Base-by-base conservation (phyloP, 2,888 invertebrate genomes). In the Cyaniris semiargus region DNA sequence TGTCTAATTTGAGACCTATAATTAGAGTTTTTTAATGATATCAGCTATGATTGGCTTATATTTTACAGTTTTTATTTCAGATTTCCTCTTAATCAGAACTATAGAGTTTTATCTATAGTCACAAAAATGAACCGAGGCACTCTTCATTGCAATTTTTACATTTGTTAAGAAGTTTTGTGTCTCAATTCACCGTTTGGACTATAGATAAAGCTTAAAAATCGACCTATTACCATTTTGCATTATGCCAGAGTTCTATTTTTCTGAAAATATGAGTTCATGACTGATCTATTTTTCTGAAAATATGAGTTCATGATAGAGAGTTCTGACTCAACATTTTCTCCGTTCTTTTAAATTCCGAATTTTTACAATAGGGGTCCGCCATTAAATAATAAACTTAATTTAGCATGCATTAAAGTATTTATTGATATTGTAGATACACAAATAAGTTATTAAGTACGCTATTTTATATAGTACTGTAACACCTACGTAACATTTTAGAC, bases 401-500 rank as follows among this genome's bases (percentile, higher is more conserved):
- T 44, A 72, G 38, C 72, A 72, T 72, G 72, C 72, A 72, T 44
- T 72, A 72, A 72, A 72, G 44, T 72, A 72, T 72, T 72, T 72
- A 23, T 44, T 38, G 21, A 21, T 38, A 72, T 44, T 23, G 72
- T 38, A 38, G 44, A 44, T 72, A 72, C 72, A 72, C 44, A 44
- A 72, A 72, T 72, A 38, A 72, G 44, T 72, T 38, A 71, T 70
- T 71, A 72, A 72, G 72, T 72, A 72, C 72, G 66, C 21, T 44
- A 72, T 44, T 72, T 15, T 44, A 44, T 31, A 48, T 44, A 72
- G 13, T 44, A 72, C 44, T 38, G 21, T 23, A 38, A 71, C 38
- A 71, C 18, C 71, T 44, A 44, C 48, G 44, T 44, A 72, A 72
- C 72, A 38, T 72, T 8, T 2, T 13, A 6, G 44, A 72, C 72